A percentile compares a stretch with the other conserved stretches of the same genome.
These are phyloP conservation scores for Triplophysa siluroides DNA, from an alignment of 2,113 vertebrate genomes.

Conservation along the genomic window DNA sequence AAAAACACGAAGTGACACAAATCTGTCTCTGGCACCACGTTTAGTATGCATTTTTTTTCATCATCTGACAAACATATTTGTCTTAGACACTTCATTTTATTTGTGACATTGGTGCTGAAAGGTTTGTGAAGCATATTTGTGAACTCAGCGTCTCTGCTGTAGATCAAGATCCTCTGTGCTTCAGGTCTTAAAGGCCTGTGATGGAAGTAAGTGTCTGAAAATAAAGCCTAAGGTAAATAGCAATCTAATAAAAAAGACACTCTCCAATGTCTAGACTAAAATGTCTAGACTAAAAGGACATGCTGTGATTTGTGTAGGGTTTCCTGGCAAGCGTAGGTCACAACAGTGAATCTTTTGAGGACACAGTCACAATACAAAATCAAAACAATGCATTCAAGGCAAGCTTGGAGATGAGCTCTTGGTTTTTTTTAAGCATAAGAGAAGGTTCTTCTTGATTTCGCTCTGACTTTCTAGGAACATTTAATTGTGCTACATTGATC, in stretches of 20 bases:
- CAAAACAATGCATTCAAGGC: neutral
- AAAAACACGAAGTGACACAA: neutral
- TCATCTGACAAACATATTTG: slow-evolving; percentile 10
- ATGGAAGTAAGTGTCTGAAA: slow-evolving; percentile 6
- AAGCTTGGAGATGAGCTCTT: neutral
- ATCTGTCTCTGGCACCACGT: neutral
- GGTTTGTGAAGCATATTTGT: slow-evolving; percentile 1
- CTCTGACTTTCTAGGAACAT: neutral
- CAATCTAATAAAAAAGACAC: slow-evolving; percentile 13
- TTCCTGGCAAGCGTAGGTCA: slow-evolving; percentile 13
- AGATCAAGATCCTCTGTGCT: slow-evolving; percentile 9
- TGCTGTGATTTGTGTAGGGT: neutral
- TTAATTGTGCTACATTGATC: slow-evolving; percentile 5
- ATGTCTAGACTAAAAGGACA: slow-evolving; percentile 6
- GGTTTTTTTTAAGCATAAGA: slow-evolving; percentile 1
- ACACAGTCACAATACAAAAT: neutral
- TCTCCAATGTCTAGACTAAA: slow-evolving; percentile 4
- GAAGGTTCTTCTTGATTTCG: neutral
- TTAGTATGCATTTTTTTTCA: neutral
- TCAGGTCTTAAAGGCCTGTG: neutral
- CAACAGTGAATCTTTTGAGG: slow-evolving; percentile 11
- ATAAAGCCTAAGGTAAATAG: slow-evolving; percentile 29
- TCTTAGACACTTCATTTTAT: neutral
- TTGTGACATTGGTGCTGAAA: neutral
- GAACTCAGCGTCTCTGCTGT: neutral